Base-by-base conservation (phyloP, 2,113 vertebrate genomes). In the Microcebus tavaratra region DNA sequence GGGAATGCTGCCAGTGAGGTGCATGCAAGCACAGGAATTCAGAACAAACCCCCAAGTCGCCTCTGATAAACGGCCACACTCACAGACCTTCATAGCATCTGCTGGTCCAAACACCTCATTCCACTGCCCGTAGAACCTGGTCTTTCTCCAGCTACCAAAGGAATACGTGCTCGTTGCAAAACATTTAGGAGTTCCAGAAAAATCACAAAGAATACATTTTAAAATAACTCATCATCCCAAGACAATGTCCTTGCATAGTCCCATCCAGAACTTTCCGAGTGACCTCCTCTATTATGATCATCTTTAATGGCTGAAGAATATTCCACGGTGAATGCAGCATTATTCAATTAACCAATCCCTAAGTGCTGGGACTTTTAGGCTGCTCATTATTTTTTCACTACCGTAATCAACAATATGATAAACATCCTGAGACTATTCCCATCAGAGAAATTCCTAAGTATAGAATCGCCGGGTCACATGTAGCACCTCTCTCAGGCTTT, bases 231-330 rank as follows among this genome's bases (percentile, higher is more conserved):
- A 12, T 53, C 75, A 59, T 18, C 36, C 85, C 42, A 18, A 8
- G 29, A 31, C 2, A 25, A 53, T 0, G 36, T 48, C 31, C 48
- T 72, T 45, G 34, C 21, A 53, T 9, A 39, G 5, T 55, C n/a
- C 50, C 5, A 31, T 7, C 53, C 9, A 7, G 20, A 48, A 36
- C 6, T 63, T 57, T 42, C 68, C 7, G 59, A 31, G 68, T n/a
- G 53, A n/a, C 23, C 8, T 63, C 42, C 27, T 4, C 65, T 4
- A 4, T 0, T 0, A 14, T 0, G 23, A 25, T n/a, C 82, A 17
- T 5, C n/a, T 13, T 42, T 23, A 11, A 23, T 3, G 59, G 75
- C n/a, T 15, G 15, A 63, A 15, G 81, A 45, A 29, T 9, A 31
- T 13, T 10, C 81, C 67, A 8, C 59, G 20, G 21, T 10, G 48